A percentile compares a stretch with the other conserved stretches of the same genome.
Evolutionary conservation across 2,113 vertebrate genomes (phyloP).

Genomic region (Reinhardtius hippoglossoides): DNA sequence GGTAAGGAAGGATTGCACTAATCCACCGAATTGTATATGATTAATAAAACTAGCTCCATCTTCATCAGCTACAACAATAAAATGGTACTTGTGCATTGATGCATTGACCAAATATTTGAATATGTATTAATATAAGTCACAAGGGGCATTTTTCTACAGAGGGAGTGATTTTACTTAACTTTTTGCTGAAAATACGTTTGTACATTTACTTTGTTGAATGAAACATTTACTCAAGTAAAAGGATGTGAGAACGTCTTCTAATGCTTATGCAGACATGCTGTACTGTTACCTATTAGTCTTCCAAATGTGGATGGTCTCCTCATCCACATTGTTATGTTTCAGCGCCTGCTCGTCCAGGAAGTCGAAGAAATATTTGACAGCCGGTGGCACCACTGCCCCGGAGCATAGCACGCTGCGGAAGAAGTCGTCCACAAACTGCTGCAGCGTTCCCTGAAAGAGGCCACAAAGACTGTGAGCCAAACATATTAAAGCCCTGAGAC

Average conservation of each 20-base stretch:
- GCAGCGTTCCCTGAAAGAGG: constrained; percentile 91
- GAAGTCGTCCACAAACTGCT: constrained; percentile 98
- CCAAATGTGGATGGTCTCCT: constrained; percentile 99
- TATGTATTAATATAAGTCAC: neutral
- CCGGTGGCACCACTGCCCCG: constrained; percentile 90
- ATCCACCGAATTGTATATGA: neutral
- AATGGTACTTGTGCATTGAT: neutral
- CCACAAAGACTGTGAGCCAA: constrained; percentile 53
- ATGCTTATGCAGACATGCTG: too few species aligned
- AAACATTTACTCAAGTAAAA: too few species aligned
- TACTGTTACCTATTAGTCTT: constrained; percentile 93
- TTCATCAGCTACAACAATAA: neutral
- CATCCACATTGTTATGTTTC: constrained; percentile 93
- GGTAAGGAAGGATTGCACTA: neutral
- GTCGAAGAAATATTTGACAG: constrained; percentile 98
- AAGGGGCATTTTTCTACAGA: neutral
- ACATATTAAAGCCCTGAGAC: constrained; percentile 8
- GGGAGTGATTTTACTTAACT: neutral
- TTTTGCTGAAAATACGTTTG: neutral
- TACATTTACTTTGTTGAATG: neutral
- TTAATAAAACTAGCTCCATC: neutral
- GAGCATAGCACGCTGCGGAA: constrained; percentile 96
- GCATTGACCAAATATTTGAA: neutral
- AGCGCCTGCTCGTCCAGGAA: constrained; percentile 97
- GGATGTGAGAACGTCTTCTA: too few species aligned